Evolutionary conservation across 2,113 vertebrate genomes (phyloP).

Genomic region (Neogale vison): DNA sequence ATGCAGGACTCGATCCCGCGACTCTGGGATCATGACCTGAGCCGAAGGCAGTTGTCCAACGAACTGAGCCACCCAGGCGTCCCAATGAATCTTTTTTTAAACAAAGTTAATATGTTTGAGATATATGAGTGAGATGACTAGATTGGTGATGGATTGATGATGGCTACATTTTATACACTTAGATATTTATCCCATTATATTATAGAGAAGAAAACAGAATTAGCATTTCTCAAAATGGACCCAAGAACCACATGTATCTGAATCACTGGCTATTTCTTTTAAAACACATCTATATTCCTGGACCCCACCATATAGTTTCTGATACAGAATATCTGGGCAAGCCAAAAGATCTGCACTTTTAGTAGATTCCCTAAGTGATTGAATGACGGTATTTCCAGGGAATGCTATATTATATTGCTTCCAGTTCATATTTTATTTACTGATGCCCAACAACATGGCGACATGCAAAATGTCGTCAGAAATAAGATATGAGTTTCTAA

Average conservation of each 20-base stretch:
- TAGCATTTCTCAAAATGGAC: background rate
- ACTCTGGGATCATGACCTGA: no score
- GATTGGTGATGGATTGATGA: background rate
- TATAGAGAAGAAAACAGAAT: background rate
- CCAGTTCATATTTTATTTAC: background rate
- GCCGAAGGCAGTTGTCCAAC: no score
- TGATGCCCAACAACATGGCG: background rate
- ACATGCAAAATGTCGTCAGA: slow-evolving; percentile 30
- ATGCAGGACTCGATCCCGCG: no score
- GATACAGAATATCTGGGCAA: background rate
- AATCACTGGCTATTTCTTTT: background rate
- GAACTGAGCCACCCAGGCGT: no score
- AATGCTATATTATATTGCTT: background rate
- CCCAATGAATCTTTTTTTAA: background rate
- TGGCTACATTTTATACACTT: background rate
- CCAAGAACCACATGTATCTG: background rate
- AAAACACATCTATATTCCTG: background rate
- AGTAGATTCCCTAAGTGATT: background rate
- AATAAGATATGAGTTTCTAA: background rate
- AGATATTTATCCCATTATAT: background rate
- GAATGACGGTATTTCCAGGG: background rate
- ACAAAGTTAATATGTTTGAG: background rate
- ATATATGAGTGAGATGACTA: background rate
- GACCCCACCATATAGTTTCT: background rate
- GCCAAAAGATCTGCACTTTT: background rate